phyloP scores from a whole-genome alignment of 92 coral and sea anemone genomes.

The Phymanthus crucifer region DNA sequence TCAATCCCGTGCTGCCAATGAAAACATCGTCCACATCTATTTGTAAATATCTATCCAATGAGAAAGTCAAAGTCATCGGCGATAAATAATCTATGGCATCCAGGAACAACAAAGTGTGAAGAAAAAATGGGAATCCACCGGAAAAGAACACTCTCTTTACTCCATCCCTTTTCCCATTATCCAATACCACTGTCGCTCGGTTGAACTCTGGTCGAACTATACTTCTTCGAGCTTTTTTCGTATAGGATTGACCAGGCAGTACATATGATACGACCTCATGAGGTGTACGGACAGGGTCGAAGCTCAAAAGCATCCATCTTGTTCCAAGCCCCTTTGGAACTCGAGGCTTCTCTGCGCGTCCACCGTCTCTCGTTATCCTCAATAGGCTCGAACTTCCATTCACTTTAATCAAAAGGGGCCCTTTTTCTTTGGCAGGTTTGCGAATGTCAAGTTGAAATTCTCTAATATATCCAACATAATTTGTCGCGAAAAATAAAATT shows the following conservation, averaged over 20 bases:
- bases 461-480: slow-evolving; percentile 70
- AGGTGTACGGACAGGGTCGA: slow-evolving; percentile 57
- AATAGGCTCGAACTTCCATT: slow-evolving; percentile 73
- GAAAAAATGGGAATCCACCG: slow-evolving; percentile 88
- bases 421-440: slow-evolving; percentile 71
- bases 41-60: slow-evolving; percentile 78
- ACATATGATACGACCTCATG: slow-evolving; percentile 87
- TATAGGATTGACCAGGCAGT: slow-evolving; percentile 26
- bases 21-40: slow-evolving; percentile 94
- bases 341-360: slow-evolving; percentile 60
- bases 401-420: slow-evolving; percentile 39
- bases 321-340: slow-evolving; percentile 70
- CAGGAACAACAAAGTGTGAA: slow-evolving; percentile 81
- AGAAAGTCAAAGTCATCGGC: slow-evolving; percentile 59
- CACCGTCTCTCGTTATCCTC: slow-evolving; percentile 77
- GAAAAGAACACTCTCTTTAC: slow-evolving; percentile 85
- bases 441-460: slow-evolving; percentile 72
- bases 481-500: slow-evolving; percentile 73
- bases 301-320: slow-evolving; percentile 70
- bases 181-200: slow-evolving; percentile 76
- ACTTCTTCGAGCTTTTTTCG: slow-evolving; percentile 32
- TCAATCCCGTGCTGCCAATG: slow-evolving; percentile 78
- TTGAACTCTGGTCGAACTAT: slow-evolving; percentile 34
- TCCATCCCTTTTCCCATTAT: slow-evolving; percentile 76
- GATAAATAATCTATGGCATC: slow-evolving; percentile 84